Percentiles rank a stretch among this genome's conserved stretches.
phyloP scores from a whole-genome alignment of 2,797 vertebrate genomes.

The Rhinichthys osculus region DNA sequence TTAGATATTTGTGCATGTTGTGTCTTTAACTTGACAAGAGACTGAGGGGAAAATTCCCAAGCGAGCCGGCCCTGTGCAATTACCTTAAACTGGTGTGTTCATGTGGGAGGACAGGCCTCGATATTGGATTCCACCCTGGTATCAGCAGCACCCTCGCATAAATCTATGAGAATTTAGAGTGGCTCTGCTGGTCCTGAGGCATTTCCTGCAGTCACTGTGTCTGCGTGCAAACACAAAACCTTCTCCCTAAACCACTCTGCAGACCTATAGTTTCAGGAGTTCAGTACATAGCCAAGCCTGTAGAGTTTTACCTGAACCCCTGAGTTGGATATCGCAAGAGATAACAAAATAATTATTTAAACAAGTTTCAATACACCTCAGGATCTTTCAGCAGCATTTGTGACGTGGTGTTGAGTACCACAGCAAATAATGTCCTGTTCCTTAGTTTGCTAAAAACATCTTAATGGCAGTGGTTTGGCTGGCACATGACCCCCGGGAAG shows the following conservation, averaged over 20 bases:
- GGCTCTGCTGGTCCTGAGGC: constrained; percentile 45
- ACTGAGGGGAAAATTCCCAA: constrained; percentile 39
- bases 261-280: constrained; percentile 42
- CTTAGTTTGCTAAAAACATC: background rate
- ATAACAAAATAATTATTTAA: background rate
- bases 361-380: too few species aligned
- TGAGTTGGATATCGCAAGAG: background rate
- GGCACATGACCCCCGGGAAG: background rate
- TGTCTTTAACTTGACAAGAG: constrained; percentile 21
- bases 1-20: background rate
- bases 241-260: constrained; percentile 19
- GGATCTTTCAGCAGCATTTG: background rate
- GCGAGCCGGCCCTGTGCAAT: constrained; percentile 24
- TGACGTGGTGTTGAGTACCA: background rate
- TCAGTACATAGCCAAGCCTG: background rate
- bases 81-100: constrained; percentile 46
- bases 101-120: constrained; percentile 34
- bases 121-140: constrained; percentile 49
- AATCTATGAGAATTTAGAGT: constrained; percentile 57
- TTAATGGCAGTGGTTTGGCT: background rate
- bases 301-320: background rate
- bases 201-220: constrained; percentile 49
- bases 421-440: background rate
- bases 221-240: constrained; percentile 34
- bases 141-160: constrained; percentile 41